These are phyloP conservation scores for Mirounga angustirostris DNA, from an alignment of 2,113 vertebrate species.

Conservation along the genomic window DNA sequence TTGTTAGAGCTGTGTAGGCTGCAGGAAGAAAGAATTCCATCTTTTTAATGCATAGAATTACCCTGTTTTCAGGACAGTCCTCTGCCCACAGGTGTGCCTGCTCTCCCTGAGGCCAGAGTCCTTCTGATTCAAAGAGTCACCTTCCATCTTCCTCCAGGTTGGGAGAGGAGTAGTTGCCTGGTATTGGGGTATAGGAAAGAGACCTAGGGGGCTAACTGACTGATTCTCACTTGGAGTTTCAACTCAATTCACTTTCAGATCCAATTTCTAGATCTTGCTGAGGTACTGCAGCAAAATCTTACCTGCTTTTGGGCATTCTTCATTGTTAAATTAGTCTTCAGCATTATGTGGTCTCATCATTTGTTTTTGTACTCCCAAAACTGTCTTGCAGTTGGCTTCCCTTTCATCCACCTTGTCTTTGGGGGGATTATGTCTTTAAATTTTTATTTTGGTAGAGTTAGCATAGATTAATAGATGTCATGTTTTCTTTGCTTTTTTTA, in stretches of 20 bases:
- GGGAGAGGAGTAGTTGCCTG: not conserved
- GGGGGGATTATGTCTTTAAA: not conserved
- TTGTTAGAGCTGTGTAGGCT: not conserved
- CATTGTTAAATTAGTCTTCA: not conserved
- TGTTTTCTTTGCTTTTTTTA: conserved; percentile 3
- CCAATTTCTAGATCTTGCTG: not conserved
- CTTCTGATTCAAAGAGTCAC: not conserved
- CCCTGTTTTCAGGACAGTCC: not conserved
- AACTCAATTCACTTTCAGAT: not conserved
- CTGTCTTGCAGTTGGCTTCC: not conserved
- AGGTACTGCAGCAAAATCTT: not conserved
- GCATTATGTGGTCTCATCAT: not conserved
- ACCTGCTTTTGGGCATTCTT: not conserved
- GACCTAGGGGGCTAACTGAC: not conserved
- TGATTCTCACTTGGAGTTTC: not conserved
- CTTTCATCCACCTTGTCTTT: not conserved
- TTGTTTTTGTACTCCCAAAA: not conserved
- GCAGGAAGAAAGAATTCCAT: not conserved
- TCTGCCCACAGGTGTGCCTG: not conserved
- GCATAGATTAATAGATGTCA: not conserved
- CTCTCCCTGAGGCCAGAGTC: not conserved
- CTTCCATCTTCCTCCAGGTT: not conserved
- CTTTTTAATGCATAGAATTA: not conserved
- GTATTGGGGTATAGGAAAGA: not conserved
- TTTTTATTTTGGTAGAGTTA: not conserved